These are phyloP conservation scores for Tachina lurida DNA, from an alignment of 2,888 invertebrate species.

Conservation along the genomic window DNA sequence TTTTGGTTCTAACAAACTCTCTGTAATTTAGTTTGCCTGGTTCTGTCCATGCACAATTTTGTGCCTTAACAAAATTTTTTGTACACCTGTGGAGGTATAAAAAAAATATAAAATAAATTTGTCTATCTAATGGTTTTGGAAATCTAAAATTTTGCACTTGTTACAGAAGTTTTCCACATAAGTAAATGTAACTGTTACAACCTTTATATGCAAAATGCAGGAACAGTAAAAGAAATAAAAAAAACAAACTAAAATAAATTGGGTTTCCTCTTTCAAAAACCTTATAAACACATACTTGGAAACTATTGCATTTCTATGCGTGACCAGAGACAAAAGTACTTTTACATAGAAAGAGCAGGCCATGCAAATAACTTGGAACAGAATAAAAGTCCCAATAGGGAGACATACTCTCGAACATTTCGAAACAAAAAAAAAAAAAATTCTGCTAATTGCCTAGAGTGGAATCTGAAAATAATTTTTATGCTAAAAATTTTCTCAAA, in stretches of 20 bases:
- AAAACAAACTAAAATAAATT: constrained; percentile 55
- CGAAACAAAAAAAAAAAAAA: too few species aligned
- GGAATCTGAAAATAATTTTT: background rate
- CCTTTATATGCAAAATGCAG: constrained; percentile 2
- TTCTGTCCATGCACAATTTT: constrained; percentile 24
- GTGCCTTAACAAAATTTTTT: background rate
- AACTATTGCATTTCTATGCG: background rate
- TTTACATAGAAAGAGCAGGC: background rate
- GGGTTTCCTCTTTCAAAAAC: constrained; percentile 40
- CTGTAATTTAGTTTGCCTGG: background rate
- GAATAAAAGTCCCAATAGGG: too few species aligned
- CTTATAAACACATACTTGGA: background rate
- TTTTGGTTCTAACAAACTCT: background rate
- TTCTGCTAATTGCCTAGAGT: too few species aligned
- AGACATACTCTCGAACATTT: too few species aligned
- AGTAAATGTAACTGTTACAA: constrained; percentile 26
- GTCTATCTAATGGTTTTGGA: constrained; percentile 47
- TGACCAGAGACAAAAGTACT: background rate
- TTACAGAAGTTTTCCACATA: constrained; percentile 62
- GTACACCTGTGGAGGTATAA: background rate
- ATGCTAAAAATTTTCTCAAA: background rate
- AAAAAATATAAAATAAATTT: constrained; percentile 39
- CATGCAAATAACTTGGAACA: too few species aligned
- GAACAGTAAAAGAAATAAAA: background rate
- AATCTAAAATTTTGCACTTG: constrained; percentile 59